These are phyloP conservation scores for Folsomia manolachei DNA, from an alignment of 2,888 invertebrate species.

Conservation along the genomic window DNA sequence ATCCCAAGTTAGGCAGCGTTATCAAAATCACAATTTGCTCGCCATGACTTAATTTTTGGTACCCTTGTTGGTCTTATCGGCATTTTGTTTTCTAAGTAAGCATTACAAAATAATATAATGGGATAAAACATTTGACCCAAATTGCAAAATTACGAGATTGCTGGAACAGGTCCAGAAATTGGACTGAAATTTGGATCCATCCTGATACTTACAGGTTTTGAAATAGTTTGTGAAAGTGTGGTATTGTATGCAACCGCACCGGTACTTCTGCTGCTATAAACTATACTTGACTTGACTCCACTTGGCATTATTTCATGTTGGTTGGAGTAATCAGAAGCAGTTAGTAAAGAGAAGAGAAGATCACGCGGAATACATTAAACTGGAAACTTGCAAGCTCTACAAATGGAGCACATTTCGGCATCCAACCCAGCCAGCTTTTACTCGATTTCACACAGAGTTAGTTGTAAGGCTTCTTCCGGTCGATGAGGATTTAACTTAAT, in stretches of 20 bases:
- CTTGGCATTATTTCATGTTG: neutral
- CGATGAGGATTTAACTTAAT: neutral
- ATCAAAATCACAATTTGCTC: too few species aligned
- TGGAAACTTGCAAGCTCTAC: too few species aligned
- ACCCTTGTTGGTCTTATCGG: too few species aligned
- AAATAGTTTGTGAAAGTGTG: neutral
- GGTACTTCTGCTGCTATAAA: neutral
- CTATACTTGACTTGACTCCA: neutral
- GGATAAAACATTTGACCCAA: neutral
- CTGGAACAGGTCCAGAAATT: neutral
- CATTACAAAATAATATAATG: neutral
- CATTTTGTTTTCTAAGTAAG: too few species aligned
- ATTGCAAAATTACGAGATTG: neutral
- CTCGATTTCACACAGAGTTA: neutral
- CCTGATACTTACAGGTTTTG: neutral
- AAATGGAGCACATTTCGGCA: too few species aligned
- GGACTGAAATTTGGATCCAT: neutral
- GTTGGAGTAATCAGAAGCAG: neutral
- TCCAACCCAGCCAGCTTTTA: neutral
- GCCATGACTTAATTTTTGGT: too few species aligned
- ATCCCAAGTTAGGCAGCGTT: too few species aligned
- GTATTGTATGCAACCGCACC: neutral
- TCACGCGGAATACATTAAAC: neutral
- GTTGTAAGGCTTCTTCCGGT: neutral
- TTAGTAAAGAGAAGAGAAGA: neutral